Base-by-base conservation (phyloP, 2,888 invertebrate genomes). In the Acleris literana region DNA sequence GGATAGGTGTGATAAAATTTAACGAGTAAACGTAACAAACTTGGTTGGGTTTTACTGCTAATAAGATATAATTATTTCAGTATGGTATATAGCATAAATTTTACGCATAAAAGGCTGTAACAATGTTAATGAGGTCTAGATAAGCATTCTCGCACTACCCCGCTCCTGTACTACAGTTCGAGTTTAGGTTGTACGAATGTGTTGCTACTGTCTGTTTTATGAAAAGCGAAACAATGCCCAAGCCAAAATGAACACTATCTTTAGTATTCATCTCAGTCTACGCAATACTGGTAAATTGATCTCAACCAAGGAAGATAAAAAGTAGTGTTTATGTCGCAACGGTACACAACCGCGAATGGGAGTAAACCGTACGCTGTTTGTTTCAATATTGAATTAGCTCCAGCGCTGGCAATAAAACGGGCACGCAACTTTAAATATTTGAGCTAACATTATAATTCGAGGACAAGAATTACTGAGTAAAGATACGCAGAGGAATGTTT, bases 191-290 rank as follows among this genome's bases (percentile, higher is more conserved):
- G 13, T 18, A 52, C 20, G 16, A 25, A 20, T 74, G 80, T 75
- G 83, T 80, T 79, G 83, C 17, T 80, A 81, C 77, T 75, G 76
- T 74, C 74, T 76, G 78, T 78, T 81, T 39, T 86, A 86, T 83
- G 82, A 86, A 84, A 83, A 82, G 77, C 79, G 76, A 84, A 88
- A 89, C 87, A 88, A 89, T 87, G 76, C 83, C 75, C 73, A 72
- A 71, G 75, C 76, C 82, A 76, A 83, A 84, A 82, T 81, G 80
- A 79, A 82, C 79, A 73, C 80, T 86, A 88, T 88, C 87, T 88
- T 85, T 87, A 88, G 82, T 85, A 83, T 78, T 80, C 78, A 85
- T 84, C 85, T 81, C 74, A 79, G 78, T 84, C 81, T 82, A 84
- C 80, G 84, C 77, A 79, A 82, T 86, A 76, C 72, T 76, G 82